Conservation (phyloP, 92 coral and sea anemone genomes). For the Zoanthus sociatus region DNA sequence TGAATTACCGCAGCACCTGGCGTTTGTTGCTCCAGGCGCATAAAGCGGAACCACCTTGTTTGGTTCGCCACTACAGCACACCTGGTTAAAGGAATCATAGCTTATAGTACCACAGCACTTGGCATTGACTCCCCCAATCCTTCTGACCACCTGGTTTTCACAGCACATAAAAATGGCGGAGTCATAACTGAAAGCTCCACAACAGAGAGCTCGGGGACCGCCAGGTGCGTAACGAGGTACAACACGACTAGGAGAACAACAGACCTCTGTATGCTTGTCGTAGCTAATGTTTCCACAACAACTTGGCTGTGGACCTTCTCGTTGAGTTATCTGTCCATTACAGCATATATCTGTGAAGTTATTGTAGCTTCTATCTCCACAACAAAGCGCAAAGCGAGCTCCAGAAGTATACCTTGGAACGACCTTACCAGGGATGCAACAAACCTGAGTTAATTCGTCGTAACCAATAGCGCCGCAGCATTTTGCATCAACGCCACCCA, state of each 20-base stretch:
- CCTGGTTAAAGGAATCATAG: conserved; percentile 37
- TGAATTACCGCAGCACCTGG: conserved; percentile 52
- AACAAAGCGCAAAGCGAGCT: conserved; percentile 45
- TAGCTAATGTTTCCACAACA: conserved; percentile 57
- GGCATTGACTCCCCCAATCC: conserved; percentile 33
- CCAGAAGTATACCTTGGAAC: conserved; percentile 50
- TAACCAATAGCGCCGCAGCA: conserved; percentile 45
- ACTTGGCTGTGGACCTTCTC: conserved; percentile 32
- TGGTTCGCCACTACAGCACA: conserved; percentile 38
- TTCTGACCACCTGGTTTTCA: conserved; percentile 47
- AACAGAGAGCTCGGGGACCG: conserved; percentile 44
- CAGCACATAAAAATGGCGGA: conserved; percentile 46
- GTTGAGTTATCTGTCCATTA: conserved; percentile 33
- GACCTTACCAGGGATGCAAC: conserved; percentile 43
- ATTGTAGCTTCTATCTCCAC: conserved; percentile 44
- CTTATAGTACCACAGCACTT: conserved; percentile 47
- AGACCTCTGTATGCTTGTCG: conserved; percentile 45
- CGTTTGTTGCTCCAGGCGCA: conserved; percentile 44
- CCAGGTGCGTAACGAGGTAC: conserved; percentile 41
- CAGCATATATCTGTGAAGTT: conserved; percentile 51
- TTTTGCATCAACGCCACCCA: conserved; percentile 32
- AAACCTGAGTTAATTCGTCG: conserved; percentile 51
- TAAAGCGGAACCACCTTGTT: conserved; percentile 27
- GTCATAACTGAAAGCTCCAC: conserved; percentile 41
- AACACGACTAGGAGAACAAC: conserved; percentile 40